Evolutionary conservation across 2,888 invertebrate species (phyloP).

Genomic region (Euzetes globulus): DNA sequence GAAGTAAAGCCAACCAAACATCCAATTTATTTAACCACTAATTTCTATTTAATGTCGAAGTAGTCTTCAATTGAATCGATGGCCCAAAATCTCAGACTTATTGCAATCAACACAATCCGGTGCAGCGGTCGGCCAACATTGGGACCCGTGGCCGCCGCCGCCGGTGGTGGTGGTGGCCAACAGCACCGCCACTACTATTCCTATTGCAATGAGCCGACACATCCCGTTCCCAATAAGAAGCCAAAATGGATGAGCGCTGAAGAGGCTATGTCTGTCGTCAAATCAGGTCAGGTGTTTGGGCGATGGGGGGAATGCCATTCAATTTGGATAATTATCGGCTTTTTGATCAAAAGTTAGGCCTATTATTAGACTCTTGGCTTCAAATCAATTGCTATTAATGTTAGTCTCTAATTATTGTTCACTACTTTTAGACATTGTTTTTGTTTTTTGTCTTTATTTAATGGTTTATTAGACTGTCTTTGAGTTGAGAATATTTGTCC

Average conservation of each 20-base stretch:
- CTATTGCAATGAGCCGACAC: conserved; percentile 70
- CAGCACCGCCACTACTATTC: conserved; percentile 45
- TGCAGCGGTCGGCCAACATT: not conserved
- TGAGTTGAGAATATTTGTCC: too few species aligned
- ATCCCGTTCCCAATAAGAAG: conserved; percentile 61
- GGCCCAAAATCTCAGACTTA: not conserved
- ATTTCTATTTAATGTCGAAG: too few species aligned
- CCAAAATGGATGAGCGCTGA: conserved; percentile 66
- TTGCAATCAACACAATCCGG: not conserved
- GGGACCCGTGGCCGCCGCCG: not conserved
- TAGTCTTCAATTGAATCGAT: not conserved
- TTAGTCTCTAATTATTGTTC: not conserved
- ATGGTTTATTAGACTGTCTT: too few species aligned
- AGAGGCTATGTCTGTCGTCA: conserved; percentile 67
- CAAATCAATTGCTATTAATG: conserved; percentile 46
- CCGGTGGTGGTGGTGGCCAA: not conserved
- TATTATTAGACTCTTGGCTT: too few species aligned
- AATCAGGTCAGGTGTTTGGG: conserved; percentile 59
- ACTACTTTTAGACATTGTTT: not conserved
- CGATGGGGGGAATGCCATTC: too few species aligned
- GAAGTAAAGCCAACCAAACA: too few species aligned
- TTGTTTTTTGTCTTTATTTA: not conserved
- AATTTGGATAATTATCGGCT: too few species aligned
- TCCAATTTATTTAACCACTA: too few species aligned
- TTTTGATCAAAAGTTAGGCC: too few species aligned